phyloP scores from a whole-genome alignment of 2,888 invertebrate species.

The Drosophila koepferae region DNA sequence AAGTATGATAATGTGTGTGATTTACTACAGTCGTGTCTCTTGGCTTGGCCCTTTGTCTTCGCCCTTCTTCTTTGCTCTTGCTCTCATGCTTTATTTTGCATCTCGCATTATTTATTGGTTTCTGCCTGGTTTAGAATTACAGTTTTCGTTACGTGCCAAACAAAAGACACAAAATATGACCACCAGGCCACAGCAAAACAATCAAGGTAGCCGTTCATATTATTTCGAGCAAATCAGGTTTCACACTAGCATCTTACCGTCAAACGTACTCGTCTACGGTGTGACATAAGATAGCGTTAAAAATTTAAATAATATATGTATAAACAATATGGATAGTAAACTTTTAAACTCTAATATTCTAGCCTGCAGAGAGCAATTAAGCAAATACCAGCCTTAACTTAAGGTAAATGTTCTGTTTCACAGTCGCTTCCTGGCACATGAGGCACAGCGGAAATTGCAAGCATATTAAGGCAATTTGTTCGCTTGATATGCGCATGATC shows the following conservation, averaged over 20 bases:
- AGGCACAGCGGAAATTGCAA: conserved; percentile 53
- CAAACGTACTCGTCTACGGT: neutral
- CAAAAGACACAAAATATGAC: conserved; percentile 56
- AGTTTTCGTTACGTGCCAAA: conserved; percentile 69
- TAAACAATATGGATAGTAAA: too few relatives aligned
- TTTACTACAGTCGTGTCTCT: conserved; percentile 29
- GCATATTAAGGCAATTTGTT: conserved; percentile 64
- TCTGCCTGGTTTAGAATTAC: conserved; percentile 75
- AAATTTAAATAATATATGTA: neutral
- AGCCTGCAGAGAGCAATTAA: neutral
- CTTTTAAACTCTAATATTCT: neutral
- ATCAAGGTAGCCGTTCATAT: conserved; percentile 25
- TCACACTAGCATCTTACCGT: conserved; percentile 1
- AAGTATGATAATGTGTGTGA: conserved; percentile 16
- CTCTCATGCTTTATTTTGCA: conserved; percentile 40
- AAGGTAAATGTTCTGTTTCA: conserved; percentile 1
- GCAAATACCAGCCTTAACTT: neutral
- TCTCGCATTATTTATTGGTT: conserved; percentile 53
- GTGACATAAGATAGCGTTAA: neutral
- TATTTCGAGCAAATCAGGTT: conserved; percentile 36
- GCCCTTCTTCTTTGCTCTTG: conserved; percentile 1
- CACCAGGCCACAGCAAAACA: conserved; percentile 35
- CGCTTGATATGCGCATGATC: conserved; percentile 50
- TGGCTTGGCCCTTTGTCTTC: conserved; percentile 14
- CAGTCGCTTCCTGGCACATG: conserved; percentile 29